Evolutionary conservation across 1,140 invertebrate genomes (phyloP).

Genomic region (Drosophila burlai): DNA sequence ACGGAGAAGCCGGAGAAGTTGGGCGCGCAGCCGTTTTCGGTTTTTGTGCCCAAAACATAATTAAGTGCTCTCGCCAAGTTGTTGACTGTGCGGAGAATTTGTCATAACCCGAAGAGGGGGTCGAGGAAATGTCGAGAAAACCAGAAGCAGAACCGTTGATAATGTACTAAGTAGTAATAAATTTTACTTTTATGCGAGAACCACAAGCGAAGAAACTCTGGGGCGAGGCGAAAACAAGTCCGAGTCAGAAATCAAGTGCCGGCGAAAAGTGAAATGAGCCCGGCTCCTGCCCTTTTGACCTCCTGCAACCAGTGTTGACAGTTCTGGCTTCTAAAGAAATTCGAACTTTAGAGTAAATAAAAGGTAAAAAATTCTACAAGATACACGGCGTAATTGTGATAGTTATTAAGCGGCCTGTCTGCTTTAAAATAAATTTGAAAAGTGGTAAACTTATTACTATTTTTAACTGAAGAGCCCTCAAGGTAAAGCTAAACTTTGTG

Average conservation of each 20-base stretch:
- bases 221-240: constrained; percentile 54
- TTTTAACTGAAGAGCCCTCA: not conserved
- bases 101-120: constrained; percentile 46
- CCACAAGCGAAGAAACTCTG: constrained; percentile 60
- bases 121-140: not conserved
- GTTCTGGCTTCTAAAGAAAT: not conserved
- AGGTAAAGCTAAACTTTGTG: not conserved
- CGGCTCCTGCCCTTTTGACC: constrained; percentile 24
- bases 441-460: not conserved
- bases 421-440: too few relatives aligned
- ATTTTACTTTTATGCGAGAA: constrained; percentile 79
- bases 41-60: constrained; percentile 74
- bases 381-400: too few relatives aligned
- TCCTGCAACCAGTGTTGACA: constrained; percentile 1
- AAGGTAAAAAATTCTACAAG: not conserved
- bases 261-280: constrained; percentile 63
- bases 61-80: constrained; percentile 78
- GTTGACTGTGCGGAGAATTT: constrained; percentile 66
- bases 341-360: not conserved
- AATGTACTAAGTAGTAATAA: constrained; percentile 77
- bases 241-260: constrained; percentile 65
- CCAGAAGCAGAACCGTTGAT: constrained; percentile 56
- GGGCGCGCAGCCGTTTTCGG: constrained; percentile 47
- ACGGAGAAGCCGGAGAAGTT: constrained; percentile 15
- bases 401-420: too few relatives aligned